Evolutionary conservation across 1,140 invertebrate species (phyloP).

Genomic region (Zaprionus gabonicus): DNA sequence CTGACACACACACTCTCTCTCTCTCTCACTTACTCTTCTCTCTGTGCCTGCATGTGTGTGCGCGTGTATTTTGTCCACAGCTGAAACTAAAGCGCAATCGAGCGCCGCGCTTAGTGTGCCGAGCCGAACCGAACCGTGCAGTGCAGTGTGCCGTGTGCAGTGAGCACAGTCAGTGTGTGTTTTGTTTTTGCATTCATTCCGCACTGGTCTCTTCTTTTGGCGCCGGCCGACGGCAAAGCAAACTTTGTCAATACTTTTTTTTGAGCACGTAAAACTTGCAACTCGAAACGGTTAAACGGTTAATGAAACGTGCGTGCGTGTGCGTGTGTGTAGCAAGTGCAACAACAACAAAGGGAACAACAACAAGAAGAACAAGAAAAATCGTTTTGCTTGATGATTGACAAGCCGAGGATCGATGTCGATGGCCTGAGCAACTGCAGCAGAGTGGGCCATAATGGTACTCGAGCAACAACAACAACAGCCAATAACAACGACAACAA

Average conservation of each 20-base stretch:
- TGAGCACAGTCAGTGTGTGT: constrained; percentile 17
- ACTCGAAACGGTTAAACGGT: constrained; percentile 23
- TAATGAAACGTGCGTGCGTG: constrained; percentile 10
- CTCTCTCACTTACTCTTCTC: constrained; percentile 2
- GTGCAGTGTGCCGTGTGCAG: background rate
- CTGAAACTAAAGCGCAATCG: background rate
- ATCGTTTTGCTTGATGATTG: too few relatives aligned
- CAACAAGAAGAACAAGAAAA: too few relatives aligned
- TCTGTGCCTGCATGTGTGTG: background rate
- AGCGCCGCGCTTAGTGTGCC: constrained; percentile 20
- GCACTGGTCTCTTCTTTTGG: background rate
- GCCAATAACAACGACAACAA: constrained; percentile 36
- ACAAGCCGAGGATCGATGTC: constrained; percentile 22
- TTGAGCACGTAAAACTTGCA: constrained; percentile 38
- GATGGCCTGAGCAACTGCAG: constrained; percentile 47
- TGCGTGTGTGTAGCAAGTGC: constrained; percentile 14
- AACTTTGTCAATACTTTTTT: constrained; percentile 27
- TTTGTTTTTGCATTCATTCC: constrained; percentile 27
- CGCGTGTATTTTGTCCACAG: background rate
- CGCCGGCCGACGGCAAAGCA: constrained; percentile 60
- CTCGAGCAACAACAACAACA: constrained; percentile 69
- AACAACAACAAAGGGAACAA: too few relatives aligned
- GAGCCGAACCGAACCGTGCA: background rate
- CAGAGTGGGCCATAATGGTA: constrained; percentile 72
- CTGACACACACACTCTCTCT: background rate